Conservation (phyloP, 2,113 vertebrate species). For the Melanotaenia duboulayi region DNA sequence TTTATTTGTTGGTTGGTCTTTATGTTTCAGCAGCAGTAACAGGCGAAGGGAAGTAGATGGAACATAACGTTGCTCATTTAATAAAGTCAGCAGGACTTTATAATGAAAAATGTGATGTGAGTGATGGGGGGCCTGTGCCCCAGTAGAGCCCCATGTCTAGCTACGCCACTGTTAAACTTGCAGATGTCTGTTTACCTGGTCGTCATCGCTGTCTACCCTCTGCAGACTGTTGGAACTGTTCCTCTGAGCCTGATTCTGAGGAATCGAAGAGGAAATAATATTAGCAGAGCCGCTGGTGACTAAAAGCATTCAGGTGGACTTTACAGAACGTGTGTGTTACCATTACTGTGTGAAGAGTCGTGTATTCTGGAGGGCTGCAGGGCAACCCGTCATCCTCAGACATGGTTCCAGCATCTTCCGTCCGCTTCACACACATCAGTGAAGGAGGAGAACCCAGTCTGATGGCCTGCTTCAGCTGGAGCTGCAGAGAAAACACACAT, state of each 20-base stretch:
- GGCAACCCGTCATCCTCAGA: slow-evolving; percentile 85
- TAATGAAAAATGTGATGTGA: too few species aligned
- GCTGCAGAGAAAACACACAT: slow-evolving; percentile 48
- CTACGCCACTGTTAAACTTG: too few species aligned
- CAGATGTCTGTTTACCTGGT: slow-evolving; percentile 81
- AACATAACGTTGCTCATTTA: too few species aligned
- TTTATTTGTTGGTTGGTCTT: too few species aligned
- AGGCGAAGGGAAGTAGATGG: too few species aligned
- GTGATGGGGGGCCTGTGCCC: too few species aligned
- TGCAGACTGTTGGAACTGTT: slow-evolving; percentile 86
- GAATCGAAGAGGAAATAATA: slow-evolving; percentile 9
- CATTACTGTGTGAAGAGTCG: slow-evolving; percentile 67
- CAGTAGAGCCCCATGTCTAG: too few species aligned
- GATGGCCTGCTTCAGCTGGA: slow-evolving; percentile 83
- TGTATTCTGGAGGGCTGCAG: slow-evolving; percentile 84
- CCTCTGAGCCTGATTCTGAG: slow-evolving; percentile 76
- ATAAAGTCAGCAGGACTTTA: too few species aligned
- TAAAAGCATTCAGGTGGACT: background rate
- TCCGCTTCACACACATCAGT: slow-evolving; percentile 77
- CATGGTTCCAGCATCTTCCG: slow-evolving; percentile 80
- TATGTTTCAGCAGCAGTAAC: too few species aligned
- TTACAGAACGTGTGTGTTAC: slow-evolving; percentile 31
- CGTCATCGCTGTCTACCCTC: slow-evolving; percentile 85
- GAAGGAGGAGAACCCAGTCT: slow-evolving; percentile 83
- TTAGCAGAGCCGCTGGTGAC: background rate